These are phyloP conservation scores for Lepidotrigona ventralis DNA, from an alignment of 1,140 invertebrate genomes.

Conservation along the genomic window DNA sequence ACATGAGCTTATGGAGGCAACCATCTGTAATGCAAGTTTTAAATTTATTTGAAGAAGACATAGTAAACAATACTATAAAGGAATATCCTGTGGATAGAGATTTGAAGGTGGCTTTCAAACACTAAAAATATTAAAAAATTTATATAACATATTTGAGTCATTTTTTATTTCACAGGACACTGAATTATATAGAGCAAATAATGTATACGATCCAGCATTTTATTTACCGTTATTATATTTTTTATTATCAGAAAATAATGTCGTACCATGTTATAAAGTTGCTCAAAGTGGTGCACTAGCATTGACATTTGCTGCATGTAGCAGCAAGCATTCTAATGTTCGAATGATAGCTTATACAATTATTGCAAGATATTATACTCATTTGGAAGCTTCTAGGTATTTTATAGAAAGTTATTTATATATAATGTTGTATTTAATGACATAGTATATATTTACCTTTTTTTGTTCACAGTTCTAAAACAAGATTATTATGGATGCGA, in stretches of 20 bases:
- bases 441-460: slow-evolving; percentile 1
- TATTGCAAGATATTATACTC: slow-evolving; percentile 84
- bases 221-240: slow-evolving; percentile 85
- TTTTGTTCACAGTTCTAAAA: slow-evolving; percentile 75
- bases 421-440: too few species aligned
- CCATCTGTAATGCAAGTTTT: slow-evolving; percentile 86
- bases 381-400: slow-evolving; percentile 84
- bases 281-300: slow-evolving; percentile 84
- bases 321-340: slow-evolving; percentile 82
- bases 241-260: slow-evolving; percentile 83
- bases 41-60: slow-evolving; percentile 84
- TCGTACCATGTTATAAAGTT: slow-evolving; percentile 84
- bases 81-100: slow-evolving; percentile 82
- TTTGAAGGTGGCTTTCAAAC: slow-evolving; percentile 64
- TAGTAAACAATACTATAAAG: slow-evolving; percentile 84
- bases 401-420: slow-evolving; percentile 49
- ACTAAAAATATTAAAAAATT: background rate
- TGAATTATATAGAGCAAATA: slow-evolving; percentile 24
- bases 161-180: slow-evolving; percentile 27
- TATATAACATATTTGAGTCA: background rate
- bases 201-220: slow-evolving; percentile 87
- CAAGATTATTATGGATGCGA: slow-evolving; percentile 79
- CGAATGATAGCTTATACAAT: slow-evolving; percentile 84
- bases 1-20: slow-evolving; percentile 84
- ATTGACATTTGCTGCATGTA: slow-evolving; percentile 83